Base-by-base conservation (phyloP, 2,888 invertebrate genomes). In the Trimorus sp. region DNA sequence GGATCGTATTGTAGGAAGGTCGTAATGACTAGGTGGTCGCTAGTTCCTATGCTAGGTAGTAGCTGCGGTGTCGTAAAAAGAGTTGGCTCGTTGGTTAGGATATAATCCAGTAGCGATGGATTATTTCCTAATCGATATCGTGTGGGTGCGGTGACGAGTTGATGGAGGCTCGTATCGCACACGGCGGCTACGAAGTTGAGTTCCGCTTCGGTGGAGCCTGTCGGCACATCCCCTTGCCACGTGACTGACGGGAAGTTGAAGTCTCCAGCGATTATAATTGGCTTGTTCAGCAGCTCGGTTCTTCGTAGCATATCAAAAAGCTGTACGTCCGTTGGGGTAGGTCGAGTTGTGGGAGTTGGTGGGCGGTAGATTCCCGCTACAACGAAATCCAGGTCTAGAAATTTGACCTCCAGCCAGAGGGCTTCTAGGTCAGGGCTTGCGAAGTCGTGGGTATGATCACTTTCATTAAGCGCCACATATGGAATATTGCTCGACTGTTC, bases 21-120 rank as follows among this genome's bases (percentile, higher is more conserved):
- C n/a, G 16, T 26, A 8, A 62, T 62, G 12, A 62, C 62, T 11
- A 48, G 48, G 12, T 62, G 62, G n/a, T n/a, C n/a, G n/a, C n/a
- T n/a, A n/a, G n/a, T n/a, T n/a, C n/a, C n/a, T n/a, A n/a, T n/a
- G n/a, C n/a, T n/a, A n/a, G n/a, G n/a, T n/a, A n/a, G n/a, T n/a
- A n/a, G n/a, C n/a, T n/a, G n/a, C n/a, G n/a, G n/a, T n/a, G n/a
- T n/a, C n/a, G n/a, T n/a, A n/a, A n/a, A n/a, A n/a, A n/a, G n/a
- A n/a, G n/a, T n/a, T n/a, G n/a, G n/a, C n/a, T n/a, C n/a, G n/a
- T n/a, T n/a, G n/a, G n/a, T n/a, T n/a, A n/a, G 11, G 2, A 62
- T 16, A 7, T 12, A 36, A 38, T 62, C 62, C 16, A 62, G 36
- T 7, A 62, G n/a, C n/a, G n/a, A n/a, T n/a, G n/a, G n/a, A n/a